These are phyloP conservation scores for Habrosyne pyritoides DNA, from an alignment of 2,888 invertebrate genomes.

Conservation along the genomic window DNA sequence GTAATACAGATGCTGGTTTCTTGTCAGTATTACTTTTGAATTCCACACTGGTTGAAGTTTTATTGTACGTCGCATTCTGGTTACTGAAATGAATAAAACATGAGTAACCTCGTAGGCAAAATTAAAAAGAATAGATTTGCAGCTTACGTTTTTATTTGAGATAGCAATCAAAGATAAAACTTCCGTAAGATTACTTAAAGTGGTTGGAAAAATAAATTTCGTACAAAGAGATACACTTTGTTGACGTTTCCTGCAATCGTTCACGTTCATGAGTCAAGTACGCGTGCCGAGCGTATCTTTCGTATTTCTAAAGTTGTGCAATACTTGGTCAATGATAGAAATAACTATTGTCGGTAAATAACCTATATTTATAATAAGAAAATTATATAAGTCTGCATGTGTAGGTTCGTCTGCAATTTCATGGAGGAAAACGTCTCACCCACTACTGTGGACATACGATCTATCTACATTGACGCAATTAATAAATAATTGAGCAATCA, in stretches of 20 bases:
- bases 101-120: neutral
- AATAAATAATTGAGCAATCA: neutral
- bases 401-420: neutral
- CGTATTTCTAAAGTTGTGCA: neutral
- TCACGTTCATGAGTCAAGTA: neutral
- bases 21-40: constrained; percentile 11
- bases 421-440: neutral
- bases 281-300: neutral
- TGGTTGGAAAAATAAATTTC: neutral
- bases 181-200: neutral
- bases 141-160: neutral
- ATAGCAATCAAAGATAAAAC: neutral
- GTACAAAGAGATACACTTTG: neutral
- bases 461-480: neutral
- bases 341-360: neutral
- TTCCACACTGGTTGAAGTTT: neutral
- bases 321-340: neutral
- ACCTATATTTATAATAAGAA: neutral
- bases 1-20: constrained; percentile 89
- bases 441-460: neutral
- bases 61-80: neutral
- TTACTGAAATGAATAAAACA: constrained; percentile 2
- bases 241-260: neutral
- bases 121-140: neutral
- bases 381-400: neutral